These are phyloP conservation scores for Eremophila alpestris DNA, from an alignment of 2,797 vertebrate genomes.

Conservation along the genomic window DNA sequence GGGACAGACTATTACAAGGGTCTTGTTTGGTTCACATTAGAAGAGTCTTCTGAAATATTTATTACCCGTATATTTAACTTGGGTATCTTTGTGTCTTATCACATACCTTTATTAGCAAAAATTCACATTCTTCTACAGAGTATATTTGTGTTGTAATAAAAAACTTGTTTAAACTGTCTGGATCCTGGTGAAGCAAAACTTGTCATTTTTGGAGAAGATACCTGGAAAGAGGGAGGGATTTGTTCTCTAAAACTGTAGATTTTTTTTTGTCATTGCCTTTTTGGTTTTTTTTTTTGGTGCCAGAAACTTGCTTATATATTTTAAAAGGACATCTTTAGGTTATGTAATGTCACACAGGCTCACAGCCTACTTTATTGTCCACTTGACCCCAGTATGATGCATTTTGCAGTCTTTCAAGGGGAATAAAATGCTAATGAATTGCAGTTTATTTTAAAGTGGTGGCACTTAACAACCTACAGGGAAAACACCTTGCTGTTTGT, in stretches of 20 bases:
- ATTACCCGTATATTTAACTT: not conserved
- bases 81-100: not conserved
- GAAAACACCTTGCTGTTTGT: not conserved
- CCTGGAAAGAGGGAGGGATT: not conserved
- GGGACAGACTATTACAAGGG: not conserved
- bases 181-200: not conserved
- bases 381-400: not conserved
- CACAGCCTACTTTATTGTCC: not conserved
- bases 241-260: not conserved
- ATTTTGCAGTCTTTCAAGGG: not conserved
- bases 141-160: not conserved
- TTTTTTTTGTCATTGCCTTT: not conserved
- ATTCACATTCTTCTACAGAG: not conserved
- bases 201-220: not conserved
- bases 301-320: not conserved
- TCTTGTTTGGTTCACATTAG: not conserved
- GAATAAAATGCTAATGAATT: not conserved
- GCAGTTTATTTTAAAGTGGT: not conserved
- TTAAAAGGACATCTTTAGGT: not conserved
- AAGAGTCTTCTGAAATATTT: not conserved
- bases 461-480: not conserved
- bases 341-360: not conserved
- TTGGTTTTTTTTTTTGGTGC: not conserved
- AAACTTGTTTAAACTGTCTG: not conserved
- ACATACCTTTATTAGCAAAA: not conserved